Percentiles rank a stretch among this genome's conserved stretches.
Conservation (phyloP, 1,140 invertebrate genomes). For the Drosophila sucinea region DNA sequence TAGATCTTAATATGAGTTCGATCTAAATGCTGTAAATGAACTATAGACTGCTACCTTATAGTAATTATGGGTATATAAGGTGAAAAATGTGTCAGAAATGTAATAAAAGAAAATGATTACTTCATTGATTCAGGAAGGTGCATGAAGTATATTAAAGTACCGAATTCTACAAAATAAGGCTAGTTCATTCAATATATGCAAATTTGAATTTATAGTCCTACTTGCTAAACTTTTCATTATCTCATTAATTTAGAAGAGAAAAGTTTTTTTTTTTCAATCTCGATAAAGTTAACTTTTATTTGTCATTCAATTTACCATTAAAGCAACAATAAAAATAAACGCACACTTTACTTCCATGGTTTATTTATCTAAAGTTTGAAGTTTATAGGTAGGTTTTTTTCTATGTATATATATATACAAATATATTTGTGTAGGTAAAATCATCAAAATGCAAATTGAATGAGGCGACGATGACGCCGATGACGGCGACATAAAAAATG, state of each 20-base stretch:
- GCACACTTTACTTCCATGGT: not conserved
- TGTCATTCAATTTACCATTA: slow-evolving; percentile 14
- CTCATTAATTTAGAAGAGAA: not conserved
- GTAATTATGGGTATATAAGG: no score
- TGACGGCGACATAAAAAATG: slow-evolving; percentile 69
- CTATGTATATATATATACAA: slow-evolving; percentile 33
- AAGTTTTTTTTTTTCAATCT: slow-evolving; percentile 1
- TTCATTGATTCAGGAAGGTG: no score
- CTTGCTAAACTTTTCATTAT: no score
- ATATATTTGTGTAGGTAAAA: slow-evolving; percentile 37
- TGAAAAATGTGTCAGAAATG: no score
- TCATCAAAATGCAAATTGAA: slow-evolving; percentile 72
- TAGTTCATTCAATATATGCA: no score
- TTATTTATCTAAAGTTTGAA: slow-evolving; percentile 51
- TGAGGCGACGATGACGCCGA: slow-evolving; percentile 42
- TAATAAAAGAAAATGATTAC: no score
- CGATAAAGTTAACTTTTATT: not conserved
- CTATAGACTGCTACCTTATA: not conserved
- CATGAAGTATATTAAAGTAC: no score
- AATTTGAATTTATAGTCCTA: no score
- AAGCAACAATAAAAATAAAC: slow-evolving; percentile 11
- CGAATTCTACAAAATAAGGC: no score
- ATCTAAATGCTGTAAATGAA: not conserved
- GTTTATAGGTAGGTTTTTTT: slow-evolving; percentile 40
- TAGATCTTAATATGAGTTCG: not conserved